Percentiles rank a stretch among this genome's conserved stretches.
Conservation (phyloP, 2,888 invertebrate genomes). For the Hirudinaria manillensis region DNA sequence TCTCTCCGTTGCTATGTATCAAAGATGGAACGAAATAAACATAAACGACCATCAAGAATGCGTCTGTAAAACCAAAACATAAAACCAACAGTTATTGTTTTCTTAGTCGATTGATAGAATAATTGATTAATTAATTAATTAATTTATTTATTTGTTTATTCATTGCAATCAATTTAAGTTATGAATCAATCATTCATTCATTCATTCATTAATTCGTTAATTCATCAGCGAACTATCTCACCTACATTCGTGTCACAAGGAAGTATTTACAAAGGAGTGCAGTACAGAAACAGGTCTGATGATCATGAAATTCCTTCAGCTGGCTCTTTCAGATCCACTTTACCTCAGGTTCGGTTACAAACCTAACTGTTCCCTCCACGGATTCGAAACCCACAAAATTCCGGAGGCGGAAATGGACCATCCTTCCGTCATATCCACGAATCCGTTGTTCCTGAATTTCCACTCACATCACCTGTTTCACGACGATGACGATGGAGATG, state of each 20-base stretch:
- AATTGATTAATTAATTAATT: no score
- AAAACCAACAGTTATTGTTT: no score
- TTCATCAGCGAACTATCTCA: background rate
- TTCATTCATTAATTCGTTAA: background rate
- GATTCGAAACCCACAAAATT: background rate
- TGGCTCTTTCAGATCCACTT: slow-evolving; percentile 30
- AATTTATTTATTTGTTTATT: slow-evolving; percentile 7
- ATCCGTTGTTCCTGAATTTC: no score
- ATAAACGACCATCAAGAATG: no score
- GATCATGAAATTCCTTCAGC: slow-evolving; percentile 6
- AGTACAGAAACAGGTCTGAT: background rate
- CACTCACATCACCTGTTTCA: no score
- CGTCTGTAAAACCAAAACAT: no score
- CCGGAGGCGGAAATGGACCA: background rate
- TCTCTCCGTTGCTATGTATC: no score
- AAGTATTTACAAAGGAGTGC: slow-evolving; percentile 3
- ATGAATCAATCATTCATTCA: background rate
- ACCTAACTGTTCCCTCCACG: slow-evolving; percentile 34
- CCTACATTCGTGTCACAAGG: background rate
- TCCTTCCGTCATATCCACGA: background rate
- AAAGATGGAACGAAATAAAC: no score
- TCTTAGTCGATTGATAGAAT: no score
- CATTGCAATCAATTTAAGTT: background rate
- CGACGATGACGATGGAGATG: no score
- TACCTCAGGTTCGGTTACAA: slow-evolving; percentile 34